Evolutionary conservation across 2,113 vertebrate genomes (phyloP), one percentile per base, ranked within the genome.

Genomic region (Odontesthes bonariensis): DNA sequence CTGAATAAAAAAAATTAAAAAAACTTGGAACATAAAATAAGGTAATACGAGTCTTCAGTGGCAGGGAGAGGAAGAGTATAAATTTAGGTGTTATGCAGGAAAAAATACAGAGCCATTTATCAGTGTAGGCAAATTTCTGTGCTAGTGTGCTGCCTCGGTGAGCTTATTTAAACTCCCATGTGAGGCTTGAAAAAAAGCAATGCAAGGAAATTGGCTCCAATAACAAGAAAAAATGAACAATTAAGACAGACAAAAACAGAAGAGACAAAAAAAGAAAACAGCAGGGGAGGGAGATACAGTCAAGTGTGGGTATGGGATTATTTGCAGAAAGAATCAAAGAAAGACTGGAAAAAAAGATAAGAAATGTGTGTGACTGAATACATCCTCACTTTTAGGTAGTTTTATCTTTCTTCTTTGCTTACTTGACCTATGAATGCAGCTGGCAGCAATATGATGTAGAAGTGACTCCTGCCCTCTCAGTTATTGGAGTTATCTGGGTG

Each of bases 181-280:
- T 77, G 86, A 82, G 77, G 67, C 40, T 87, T 69, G 4, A 38
- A 73, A 78, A 81, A 75, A 79, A 84, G 78, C 70, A 86, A 71
- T 58, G 65, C 65, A 22, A 31, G 58, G 62, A 87, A 84, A 73
- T 44, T 85, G 83, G 73, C 65, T 77, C 73, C 64, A 75, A 77
- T 79, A 27, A 27, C 77, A 83, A 74, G 69, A 57, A 58, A 77
- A 86, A 80, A 84, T 73, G 57, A 82, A 85, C 19, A 54, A 83
- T 78, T 70, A 79, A 77, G 49, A 72, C 6, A 72, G 46, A 53
- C 31, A 83, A 66, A 77, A 79, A 70, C 22, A 35, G 38, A 65
- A 13, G 22, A 69, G 57, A 74, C 38, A 55, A 57, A 40, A 83
- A 60, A 20, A 42, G 64, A 35, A 64, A 70, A 76, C 40, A 73